Base-by-base conservation (phyloP, 2,113 vertebrate genomes). In the Aviceda subcristata region DNA sequence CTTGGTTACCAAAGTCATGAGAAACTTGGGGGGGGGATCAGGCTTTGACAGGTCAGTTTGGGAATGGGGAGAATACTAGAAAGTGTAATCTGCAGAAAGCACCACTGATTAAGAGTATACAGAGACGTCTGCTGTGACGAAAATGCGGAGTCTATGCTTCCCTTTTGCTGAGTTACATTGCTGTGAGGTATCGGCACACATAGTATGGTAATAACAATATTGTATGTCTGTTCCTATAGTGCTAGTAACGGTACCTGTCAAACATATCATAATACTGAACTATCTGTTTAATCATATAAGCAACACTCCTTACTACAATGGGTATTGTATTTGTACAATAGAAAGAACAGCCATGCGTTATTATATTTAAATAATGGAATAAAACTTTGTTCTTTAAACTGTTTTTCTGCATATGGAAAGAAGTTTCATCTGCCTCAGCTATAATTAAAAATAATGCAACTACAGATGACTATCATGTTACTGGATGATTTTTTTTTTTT, bases 271-370 rank as follows among this genome's bases (percentile, higher is more conserved):
- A 94, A 92, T 75, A 48, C 67, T 82, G 45, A 86, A 72, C 94
- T 77, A 67, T 50, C 92, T 89, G 29, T 86, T 93, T 96, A 92
- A 94, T 92, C 89, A 38, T 87, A 94, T 79, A 88, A 79, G 83
- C 77, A 92, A 50, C 36, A 34, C 69, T 89, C 43, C 83, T 95
- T 82, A 39, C 81, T 84, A 56, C 88, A 94, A 90, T 78, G 66
- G 46, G 84, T 94, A 57, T 96, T 94, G 88, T 85, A 82, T 85
- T 89, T 82, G 39, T 91, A 73, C 71, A 88, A 55, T 82, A 55
- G 57, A 57, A 94, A 74, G 91, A 88, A 77, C 55, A 94, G 66
- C 45, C 24, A 29, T 62, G 43, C 7, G 0, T 77, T 94, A 29
- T 36, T 72, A 29, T 51, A 43, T 81, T 94, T 75, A 73, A 95